Percentiles rank a stretch among this genome's conserved stretches.
phyloP scores from a whole-genome alignment of 2,797 vertebrate species.

The Onychomys arenicola region DNA sequence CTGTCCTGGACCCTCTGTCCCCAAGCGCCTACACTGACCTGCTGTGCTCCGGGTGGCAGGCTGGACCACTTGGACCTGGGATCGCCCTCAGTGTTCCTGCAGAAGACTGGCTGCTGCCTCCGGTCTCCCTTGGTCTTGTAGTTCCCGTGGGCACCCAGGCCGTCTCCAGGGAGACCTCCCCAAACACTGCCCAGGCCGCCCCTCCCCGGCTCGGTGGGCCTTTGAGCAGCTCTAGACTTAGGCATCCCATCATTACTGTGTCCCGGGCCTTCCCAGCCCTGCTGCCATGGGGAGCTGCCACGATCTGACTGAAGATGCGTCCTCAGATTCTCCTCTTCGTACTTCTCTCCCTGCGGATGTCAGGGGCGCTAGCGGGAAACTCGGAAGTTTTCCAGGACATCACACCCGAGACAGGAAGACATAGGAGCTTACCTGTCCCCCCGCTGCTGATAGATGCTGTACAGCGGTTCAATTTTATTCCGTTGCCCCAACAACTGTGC shows the following conservation, averaged over 20 bases:
- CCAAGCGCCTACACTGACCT: not conserved
- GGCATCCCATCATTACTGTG: accelerated
- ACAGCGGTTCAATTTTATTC: not conserved
- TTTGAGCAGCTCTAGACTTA: not conserved
- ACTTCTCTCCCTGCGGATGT: not conserved
- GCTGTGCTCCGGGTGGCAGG: not conserved
- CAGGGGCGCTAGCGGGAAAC: not conserved
- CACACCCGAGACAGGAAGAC: not conserved
- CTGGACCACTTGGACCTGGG: not conserved
- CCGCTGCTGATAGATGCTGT: not conserved
- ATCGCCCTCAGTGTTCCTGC: not conserved
- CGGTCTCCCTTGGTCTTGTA: not conserved
- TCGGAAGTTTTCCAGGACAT: not conserved
- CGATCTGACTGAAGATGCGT: not conserved
- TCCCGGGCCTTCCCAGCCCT: accelerated
- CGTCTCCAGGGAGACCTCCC: constrained; percentile 72
- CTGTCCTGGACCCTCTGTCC: not conserved
- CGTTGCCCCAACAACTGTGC: not conserved
- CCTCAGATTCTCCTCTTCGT: not conserved
- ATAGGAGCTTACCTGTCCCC: not conserved
- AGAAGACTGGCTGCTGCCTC: not conserved
- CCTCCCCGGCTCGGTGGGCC: not conserved
- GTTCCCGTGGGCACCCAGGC: not conserved
- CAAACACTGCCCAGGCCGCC: constrained; percentile 50
- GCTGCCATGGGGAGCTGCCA: not conserved